Evolutionary conservation across 2,888 invertebrate genomes (phyloP), one percentile per base, ranked within the genome.

Genomic region (Oscheius sp.): DNA sequence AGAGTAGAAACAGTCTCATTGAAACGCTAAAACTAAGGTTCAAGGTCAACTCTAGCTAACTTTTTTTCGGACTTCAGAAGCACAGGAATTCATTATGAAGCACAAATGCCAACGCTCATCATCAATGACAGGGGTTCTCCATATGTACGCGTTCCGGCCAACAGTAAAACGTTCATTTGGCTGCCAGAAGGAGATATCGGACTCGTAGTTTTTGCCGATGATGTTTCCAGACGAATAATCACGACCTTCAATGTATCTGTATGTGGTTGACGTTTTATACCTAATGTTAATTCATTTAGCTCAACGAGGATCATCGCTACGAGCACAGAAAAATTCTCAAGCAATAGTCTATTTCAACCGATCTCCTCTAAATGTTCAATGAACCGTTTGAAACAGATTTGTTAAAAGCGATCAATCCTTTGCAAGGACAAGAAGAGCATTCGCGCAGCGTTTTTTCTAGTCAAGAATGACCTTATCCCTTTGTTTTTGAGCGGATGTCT

Each of bases 1-100:
- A 74, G 57, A 74, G 58, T 37, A 57, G 68, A 48, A 74, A 60
- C 7, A 70, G 74, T 37, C n/a, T 74, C 10, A 66, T 70, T 32
- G 74, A 74, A 68, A 74, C 68, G n/a, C n/a, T 74, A 7, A 74
- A 74, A 29, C 58, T 68, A 11, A 66, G 74, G 74, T 74, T 47
- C 37, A 11, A 29, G 33, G 21, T 37, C 21, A 29, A 10, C 11
- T 3, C 42, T 3, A 37, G 13, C 57, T 35, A 37, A 59, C n/a
- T 47, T 21, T 9, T 2, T 21, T 21, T 70, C 42, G 7, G 7
- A 42, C 42, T 70, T 42, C 48, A 73, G 73, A 55, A 65, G 57
- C 47, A 73, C 73, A 29, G 73, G 73, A 42, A 57, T 73, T 42
- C 63, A 73, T 51, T 65, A 58, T 51, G 73, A 73, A 29, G 51